Evolutionary conservation across 53 echinoderm and acorn worm species (phyloP).

Genomic region (Antedon mediterranea): DNA sequence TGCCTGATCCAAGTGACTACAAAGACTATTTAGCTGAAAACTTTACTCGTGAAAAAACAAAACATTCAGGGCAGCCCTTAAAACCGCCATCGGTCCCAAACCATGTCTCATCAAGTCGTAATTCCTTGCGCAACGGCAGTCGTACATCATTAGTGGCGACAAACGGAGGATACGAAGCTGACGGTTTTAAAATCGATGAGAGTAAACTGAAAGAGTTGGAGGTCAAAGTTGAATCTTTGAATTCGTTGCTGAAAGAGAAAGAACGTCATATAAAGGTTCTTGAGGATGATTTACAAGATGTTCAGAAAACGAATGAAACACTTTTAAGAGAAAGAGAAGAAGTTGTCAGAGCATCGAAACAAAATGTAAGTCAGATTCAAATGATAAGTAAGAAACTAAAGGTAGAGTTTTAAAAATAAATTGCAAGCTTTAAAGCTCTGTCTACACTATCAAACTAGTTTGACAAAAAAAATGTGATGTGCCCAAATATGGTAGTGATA

Average conservation of each 20-base stretch:
- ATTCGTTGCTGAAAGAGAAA: not conserved
- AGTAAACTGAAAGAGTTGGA: not conserved
- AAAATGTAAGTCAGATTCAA: not conserved
- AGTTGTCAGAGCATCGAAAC: not conserved
- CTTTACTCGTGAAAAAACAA: not conserved
- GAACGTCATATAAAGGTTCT: not conserved
- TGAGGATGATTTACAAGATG: not conserved
- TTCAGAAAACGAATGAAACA: conserved; percentile 6
- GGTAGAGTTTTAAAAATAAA: too few relatives aligned
- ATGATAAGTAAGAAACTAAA: too few relatives aligned
- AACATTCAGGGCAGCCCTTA: not conserved
- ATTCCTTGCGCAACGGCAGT: not conserved
- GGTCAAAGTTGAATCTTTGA: not conserved
- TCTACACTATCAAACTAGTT: too few relatives aligned
- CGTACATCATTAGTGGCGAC: not conserved
- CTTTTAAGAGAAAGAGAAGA: conserved; percentile 5
- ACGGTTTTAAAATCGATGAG: not conserved
- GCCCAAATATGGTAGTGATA: too few relatives aligned
- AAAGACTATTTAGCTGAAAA: not conserved
- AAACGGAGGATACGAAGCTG: not conserved
- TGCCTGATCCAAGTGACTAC: not conserved
- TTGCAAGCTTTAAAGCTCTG: too few relatives aligned
- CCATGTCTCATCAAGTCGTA: not conserved
- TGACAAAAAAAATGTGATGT: too few relatives aligned
- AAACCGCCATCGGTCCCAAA: not conserved